phyloP scores from a whole-genome alignment of 2,888 invertebrate genomes.

The Phymatocera aterrima region DNA sequence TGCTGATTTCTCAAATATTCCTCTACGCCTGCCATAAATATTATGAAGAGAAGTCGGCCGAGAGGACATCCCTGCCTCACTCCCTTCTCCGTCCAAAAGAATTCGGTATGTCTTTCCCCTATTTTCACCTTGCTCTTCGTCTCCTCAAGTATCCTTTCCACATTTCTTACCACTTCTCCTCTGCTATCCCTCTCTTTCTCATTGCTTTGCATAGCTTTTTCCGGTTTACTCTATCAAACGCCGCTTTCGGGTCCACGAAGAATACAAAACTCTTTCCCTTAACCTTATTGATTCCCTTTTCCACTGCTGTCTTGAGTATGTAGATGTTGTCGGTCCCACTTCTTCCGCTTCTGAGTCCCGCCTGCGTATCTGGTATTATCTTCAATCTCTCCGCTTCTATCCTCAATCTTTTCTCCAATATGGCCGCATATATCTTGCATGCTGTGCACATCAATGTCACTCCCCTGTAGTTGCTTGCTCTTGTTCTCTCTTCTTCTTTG shows the following conservation, averaged over 20 bases:
- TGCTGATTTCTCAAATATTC: constrained; percentile 20
- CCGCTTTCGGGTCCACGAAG: constrained; percentile 38
- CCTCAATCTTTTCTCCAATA: neutral
- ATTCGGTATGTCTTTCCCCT: too few relatives aligned
- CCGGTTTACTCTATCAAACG: neutral
- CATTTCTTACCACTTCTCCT: neutral
- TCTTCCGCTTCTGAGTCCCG: constrained; percentile 40
- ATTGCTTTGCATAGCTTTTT: neutral
- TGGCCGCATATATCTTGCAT: constrained; percentile 38
- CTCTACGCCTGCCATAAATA: constrained; percentile 38
- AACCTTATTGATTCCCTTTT: neutral
- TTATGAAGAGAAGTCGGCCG: constrained; percentile 27
- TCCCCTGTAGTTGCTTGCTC: constrained; percentile 48
- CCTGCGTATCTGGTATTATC: neutral
- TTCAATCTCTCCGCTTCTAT: neutral
- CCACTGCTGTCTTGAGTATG: neutral
- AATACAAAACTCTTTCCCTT: constrained; percentile 33
- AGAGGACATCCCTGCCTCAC: constrained; percentile 45
- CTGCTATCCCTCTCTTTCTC: neutral
- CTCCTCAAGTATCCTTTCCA: neutral
- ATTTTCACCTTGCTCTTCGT: neutral
- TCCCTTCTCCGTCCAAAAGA: constrained; percentile 33
- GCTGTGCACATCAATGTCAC: constrained; percentile 47
- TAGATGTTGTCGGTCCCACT: constrained; percentile 39
- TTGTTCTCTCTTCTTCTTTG: constrained; percentile 48